These are phyloP conservation scores for Amphiprion ocellaris DNA, from an alignment of 2,113 vertebrate genomes.

Conservation along the genomic window DNA sequence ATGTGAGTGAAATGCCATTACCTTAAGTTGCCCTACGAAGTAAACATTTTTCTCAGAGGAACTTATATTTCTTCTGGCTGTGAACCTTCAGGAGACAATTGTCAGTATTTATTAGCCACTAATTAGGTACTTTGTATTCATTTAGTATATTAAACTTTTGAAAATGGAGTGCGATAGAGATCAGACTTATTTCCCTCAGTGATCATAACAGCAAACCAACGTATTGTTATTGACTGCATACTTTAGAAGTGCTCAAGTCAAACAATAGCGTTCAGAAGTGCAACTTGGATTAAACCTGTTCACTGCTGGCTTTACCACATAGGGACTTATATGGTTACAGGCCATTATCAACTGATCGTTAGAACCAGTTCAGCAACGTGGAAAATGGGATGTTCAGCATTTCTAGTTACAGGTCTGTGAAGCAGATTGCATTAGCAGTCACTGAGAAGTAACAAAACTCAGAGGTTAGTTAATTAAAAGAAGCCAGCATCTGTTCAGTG, in stretches of 20 bases:
- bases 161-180: constrained; percentile 24
- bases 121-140: constrained; percentile 48
- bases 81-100: constrained; percentile 38
- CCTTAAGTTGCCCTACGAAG: constrained; percentile 43
- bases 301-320: constrained; percentile 39
- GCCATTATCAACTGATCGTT: constrained; percentile 77
- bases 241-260: constrained; percentile 16
- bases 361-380: constrained; percentile 78
- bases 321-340: constrained; percentile 63
- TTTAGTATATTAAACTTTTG: constrained; percentile 25
- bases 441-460: constrained; percentile 71
- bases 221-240: constrained; percentile 6
- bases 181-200: constrained; percentile 13
- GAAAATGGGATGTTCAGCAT: constrained; percentile 76
- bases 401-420: constrained; percentile 76
- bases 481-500: constrained; percentile 78
- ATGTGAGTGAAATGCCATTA: constrained; percentile 62
- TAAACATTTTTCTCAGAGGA: constrained; percentile 37
- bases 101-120: constrained; percentile 30
- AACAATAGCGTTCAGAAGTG: constrained; percentile 27
- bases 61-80: constrained; percentile 23
- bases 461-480: constrained; percentile 82
- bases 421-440: constrained; percentile 70
- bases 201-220: constrained; percentile 4
- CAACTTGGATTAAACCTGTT: constrained; percentile 46